phyloP scores from a whole-genome alignment of 2,113 vertebrate genomes.

The Gnathonemus longibarbis region DNA sequence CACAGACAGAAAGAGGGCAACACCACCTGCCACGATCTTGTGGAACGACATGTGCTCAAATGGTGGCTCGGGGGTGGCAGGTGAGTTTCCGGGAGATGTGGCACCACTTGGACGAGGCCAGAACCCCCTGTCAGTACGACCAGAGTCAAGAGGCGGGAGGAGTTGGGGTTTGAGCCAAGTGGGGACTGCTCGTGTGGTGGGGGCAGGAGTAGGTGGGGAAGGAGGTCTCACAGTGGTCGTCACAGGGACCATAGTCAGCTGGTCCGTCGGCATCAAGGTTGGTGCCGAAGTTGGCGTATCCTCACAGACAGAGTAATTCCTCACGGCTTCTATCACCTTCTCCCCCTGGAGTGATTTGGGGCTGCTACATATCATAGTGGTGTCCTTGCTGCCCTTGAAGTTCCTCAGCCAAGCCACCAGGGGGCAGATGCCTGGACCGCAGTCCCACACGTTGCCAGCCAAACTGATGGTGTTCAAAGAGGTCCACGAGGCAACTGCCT shows the following conservation, averaged over 20 bases:
- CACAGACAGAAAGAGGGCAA: slow-evolving; percentile 89
- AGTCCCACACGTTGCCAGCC: slow-evolving; percentile 93
- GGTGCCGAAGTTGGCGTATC: slow-evolving; percentile 35
- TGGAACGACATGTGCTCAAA: slow-evolving; percentile 92
- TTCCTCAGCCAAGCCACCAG: slow-evolving; percentile 85
- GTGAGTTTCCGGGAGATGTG: slow-evolving; percentile 48
- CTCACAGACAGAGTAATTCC: slow-evolving; percentile 75
- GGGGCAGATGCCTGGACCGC: slow-evolving; percentile 82
- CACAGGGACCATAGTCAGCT: slow-evolving; percentile 29
- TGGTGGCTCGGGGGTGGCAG: slow-evolving; percentile 70
- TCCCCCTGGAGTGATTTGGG: slow-evolving; percentile 86
- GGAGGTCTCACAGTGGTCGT: slow-evolving; percentile 59
- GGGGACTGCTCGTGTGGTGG: slow-evolving; percentile 39
- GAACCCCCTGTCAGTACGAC: slow-evolving; percentile 43
- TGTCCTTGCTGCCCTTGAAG: slow-evolving; percentile 81
- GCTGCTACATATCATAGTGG: slow-evolving; percentile 89
- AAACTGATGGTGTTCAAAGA: slow-evolving; percentile 82
- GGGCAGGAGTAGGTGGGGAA: slow-evolving; percentile 46
- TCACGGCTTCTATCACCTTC: slow-evolving; percentile 76
- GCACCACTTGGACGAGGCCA: slow-evolving; percentile 28
- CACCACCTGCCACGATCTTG: slow-evolving; percentile 90
- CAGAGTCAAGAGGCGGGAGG: slow-evolving; percentile 58
- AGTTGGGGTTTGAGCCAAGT: slow-evolving; percentile 59
- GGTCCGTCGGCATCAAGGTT: slow-evolving; percentile 26
- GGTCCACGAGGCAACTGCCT: slow-evolving; percentile 82